These are phyloP conservation scores for Eupithecia inturbata DNA, from an alignment of 2,888 invertebrate genomes.

Conservation along the genomic window DNA sequence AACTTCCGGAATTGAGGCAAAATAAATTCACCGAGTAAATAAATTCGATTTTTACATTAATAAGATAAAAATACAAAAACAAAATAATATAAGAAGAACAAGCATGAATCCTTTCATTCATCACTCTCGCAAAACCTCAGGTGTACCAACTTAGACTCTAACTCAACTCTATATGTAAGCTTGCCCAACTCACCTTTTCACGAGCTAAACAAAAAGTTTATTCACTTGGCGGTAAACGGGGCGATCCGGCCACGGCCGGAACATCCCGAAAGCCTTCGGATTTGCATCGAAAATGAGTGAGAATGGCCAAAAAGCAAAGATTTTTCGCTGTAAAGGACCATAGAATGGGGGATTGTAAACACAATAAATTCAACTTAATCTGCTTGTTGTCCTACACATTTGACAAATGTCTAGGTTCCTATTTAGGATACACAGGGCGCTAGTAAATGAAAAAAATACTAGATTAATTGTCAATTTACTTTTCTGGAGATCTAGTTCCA, in stretches of 20 bases:
- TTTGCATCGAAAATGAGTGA: constrained; percentile 74
- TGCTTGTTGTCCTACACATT: not conserved
- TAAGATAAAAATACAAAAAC: too few relatives aligned
- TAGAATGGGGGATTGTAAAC: not conserved
- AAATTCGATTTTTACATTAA: too few relatives aligned
- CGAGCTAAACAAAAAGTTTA: constrained; percentile 36
- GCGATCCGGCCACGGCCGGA: constrained; percentile 34
- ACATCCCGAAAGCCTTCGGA: constrained; percentile 58
- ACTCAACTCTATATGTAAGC: too few relatives aligned
- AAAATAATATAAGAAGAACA: too few relatives aligned
- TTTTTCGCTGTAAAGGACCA: not conserved
- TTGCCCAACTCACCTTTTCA: constrained; percentile 24
- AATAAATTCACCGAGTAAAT: too few relatives aligned
- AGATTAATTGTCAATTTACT: not conserved
- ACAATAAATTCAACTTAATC: not conserved
- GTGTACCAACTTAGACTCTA: too few relatives aligned
- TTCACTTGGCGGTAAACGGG: constrained; percentile 28
- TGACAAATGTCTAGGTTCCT: too few relatives aligned
- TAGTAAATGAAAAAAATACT: not conserved
- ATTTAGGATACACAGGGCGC: not conserved
- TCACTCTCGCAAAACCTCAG: too few relatives aligned
- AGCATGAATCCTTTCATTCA: too few relatives aligned
- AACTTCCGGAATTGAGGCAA: too few relatives aligned
- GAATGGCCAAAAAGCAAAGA: constrained; percentile 32
- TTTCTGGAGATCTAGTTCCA: too few relatives aligned